A percentile compares a stretch with the other conserved stretches of the same genome.
Conservation (phyloP, 2,797 vertebrate species). For the Sarcoramphus papa region DNA sequence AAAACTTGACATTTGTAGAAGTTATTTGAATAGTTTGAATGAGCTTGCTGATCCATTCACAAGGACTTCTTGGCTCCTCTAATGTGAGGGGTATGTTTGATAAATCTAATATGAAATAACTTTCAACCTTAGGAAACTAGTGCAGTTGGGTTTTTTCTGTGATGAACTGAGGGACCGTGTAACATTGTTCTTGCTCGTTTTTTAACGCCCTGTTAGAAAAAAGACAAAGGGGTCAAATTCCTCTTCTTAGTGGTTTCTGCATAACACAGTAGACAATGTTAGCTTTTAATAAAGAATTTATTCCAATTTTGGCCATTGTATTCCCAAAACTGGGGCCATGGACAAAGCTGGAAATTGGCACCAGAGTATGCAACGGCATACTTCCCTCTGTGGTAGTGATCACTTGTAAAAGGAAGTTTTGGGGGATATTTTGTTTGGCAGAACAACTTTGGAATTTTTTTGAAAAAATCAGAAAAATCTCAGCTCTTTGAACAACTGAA, state of each 20-base stretch:
- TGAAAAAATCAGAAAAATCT: not conserved
- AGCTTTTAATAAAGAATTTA: not conserved
- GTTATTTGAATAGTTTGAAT: conserved; percentile 5
- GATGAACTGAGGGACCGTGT: not conserved
- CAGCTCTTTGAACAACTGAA: not conserved
- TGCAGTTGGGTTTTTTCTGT: rapidly evolving
- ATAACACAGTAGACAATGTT: not conserved
- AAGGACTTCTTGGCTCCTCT: not conserved
- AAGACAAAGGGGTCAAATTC: not conserved
- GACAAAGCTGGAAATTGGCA: not conserved
- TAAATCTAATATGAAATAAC: not conserved
- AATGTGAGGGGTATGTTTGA: not conserved
- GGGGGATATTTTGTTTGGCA: not conserved
- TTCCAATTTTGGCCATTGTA: rapidly evolving
- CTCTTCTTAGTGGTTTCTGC: not conserved
- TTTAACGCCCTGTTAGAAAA: not conserved
- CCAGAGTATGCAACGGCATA: rapidly evolving
- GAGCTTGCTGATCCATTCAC: conserved; percentile 9
- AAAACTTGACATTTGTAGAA: conserved; percentile 38
- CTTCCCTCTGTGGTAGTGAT: not conserved
- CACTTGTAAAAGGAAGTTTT: not conserved
- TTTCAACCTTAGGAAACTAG: not conserved
- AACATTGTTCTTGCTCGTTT: not conserved
- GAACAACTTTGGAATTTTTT: not conserved
- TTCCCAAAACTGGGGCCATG: not conserved